phyloP scores from a whole-genome alignment of 2,113 vertebrate species.

The Sinocyclocheilus grahami region DNA sequence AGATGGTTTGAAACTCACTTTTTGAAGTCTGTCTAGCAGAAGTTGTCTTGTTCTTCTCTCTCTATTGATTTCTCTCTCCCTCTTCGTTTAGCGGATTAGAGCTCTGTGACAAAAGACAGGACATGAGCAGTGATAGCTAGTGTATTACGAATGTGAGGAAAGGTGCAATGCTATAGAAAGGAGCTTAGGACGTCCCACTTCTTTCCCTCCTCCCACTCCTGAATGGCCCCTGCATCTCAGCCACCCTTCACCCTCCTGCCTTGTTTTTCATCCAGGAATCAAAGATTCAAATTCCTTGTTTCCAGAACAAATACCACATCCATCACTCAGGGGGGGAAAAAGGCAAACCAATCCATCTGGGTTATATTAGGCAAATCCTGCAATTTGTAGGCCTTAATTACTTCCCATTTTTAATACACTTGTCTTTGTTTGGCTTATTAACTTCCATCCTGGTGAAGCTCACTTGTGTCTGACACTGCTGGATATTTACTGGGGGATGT shows the following conservation, averaged over 20 bases:
- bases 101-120: slow-evolving; percentile 15
- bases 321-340: slow-evolving; percentile 36
- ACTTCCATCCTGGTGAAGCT: not conserved
- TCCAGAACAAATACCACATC: slow-evolving; percentile 51
- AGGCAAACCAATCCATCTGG: slow-evolving; percentile 40
- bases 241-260: slow-evolving; percentile 40
- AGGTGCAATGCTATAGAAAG: slow-evolving; percentile 42
- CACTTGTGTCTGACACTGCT: slow-evolving; percentile 9
- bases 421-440: not conserved
- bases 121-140: slow-evolving; percentile 9
- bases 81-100: not conserved
- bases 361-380: slow-evolving; percentile 36
- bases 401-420: slow-evolving; percentile 8
- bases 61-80: not conserved
- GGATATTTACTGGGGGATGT: slow-evolving; percentile 45
- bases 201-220: slow-evolving; percentile 34
- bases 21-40: not conserved
- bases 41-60: not conserved
- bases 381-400: not conserved
- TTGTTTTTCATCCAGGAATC: slow-evolving; percentile 42
- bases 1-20: slow-evolving; percentile 24
- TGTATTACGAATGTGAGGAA: slow-evolving; percentile 33
- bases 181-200: slow-evolving; percentile 43
- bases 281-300: slow-evolving; percentile 58
- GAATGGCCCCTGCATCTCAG: not conserved